These are phyloP conservation scores for Leuciscus idus DNA, from an alignment of 2,113 vertebrate species.

Conservation along the genomic window DNA sequence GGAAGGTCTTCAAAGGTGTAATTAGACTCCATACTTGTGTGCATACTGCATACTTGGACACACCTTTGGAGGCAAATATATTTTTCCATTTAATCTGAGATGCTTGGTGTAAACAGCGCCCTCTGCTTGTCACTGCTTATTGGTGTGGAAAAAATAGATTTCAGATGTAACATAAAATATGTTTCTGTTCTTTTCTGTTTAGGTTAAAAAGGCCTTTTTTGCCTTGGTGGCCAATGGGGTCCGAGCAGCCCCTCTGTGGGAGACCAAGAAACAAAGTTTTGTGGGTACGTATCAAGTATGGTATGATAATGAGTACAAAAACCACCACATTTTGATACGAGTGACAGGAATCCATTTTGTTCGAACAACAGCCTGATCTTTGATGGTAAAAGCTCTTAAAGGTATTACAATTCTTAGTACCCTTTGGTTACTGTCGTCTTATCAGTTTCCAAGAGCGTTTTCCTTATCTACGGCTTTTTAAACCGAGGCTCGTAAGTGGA, in stretches of 20 bases:
- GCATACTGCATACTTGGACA: not conserved
- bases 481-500: slow-evolving; percentile 10
- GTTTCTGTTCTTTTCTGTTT: not conserved
- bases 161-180: not conserved
- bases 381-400: not conserved
- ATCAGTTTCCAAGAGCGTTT: slow-evolving; percentile 1
- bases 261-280: slow-evolving; percentile 84
- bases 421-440: not conserved
- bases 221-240: slow-evolving; percentile 86
- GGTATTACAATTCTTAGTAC: not conserved
- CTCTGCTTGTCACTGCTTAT: not conserved
- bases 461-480: not conserved
- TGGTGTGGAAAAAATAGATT: not conserved
- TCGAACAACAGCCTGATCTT: not conserved
- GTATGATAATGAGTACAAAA: not conserved
- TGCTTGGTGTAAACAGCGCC: slow-evolving; percentile 3
- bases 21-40: not conserved
- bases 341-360: not conserved
- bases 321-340: not conserved
- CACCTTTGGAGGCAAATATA: not conserved
- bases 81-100: not conserved
- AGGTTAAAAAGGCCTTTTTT: slow-evolving; percentile 90
- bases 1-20: not conserved
- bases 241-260: slow-evolving; percentile 86
- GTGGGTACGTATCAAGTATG: slow-evolving; percentile 82